Conservation (phyloP, 2,797 vertebrate genomes). For the Thaleichthys pacificus region DNA sequence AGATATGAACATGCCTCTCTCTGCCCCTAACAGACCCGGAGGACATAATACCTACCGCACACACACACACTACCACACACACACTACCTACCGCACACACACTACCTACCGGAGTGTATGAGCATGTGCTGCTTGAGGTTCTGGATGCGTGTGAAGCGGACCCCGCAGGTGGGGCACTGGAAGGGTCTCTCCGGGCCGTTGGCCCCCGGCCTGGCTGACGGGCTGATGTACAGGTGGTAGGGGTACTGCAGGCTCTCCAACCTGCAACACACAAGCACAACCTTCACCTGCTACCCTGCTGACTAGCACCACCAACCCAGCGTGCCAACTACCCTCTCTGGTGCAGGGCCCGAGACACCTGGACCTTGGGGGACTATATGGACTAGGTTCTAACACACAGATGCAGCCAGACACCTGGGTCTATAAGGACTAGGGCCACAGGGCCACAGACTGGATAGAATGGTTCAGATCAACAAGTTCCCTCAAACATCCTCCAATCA, state of each 20-base stretch:
- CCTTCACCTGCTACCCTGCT: too few relatives aligned
- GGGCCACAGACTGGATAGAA: background rate
- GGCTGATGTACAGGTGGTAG: constrained; percentile 95
- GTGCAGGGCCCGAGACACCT: too few relatives aligned
- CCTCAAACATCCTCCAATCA: background rate
- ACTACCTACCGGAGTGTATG: constrained; percentile 94
- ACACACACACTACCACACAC: too few relatives aligned
- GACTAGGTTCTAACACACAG: too few relatives aligned
- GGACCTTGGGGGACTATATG: too few relatives aligned
- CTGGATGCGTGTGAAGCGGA: constrained; percentile 96
- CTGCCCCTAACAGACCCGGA: too few relatives aligned
- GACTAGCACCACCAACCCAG: too few relatives aligned
- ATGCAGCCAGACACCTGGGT: too few relatives aligned
- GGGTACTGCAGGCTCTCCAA: constrained; percentile 95
- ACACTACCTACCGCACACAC: background rate
- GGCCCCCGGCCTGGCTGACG: constrained; percentile 89
- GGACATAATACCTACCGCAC: too few relatives aligned
- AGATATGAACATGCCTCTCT: too few relatives aligned
- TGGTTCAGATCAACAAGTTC: background rate
- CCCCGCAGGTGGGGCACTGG: constrained; percentile 94
- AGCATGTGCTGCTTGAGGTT: constrained; percentile 99
- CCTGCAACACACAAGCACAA: constrained; percentile 69
- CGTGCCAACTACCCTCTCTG: too few relatives aligned
- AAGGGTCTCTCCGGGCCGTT: constrained; percentile 94
- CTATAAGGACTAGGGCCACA: background rate